Conservation (phyloP, 2,888 invertebrate genomes). For the Philopedon plagiatum region DNA sequence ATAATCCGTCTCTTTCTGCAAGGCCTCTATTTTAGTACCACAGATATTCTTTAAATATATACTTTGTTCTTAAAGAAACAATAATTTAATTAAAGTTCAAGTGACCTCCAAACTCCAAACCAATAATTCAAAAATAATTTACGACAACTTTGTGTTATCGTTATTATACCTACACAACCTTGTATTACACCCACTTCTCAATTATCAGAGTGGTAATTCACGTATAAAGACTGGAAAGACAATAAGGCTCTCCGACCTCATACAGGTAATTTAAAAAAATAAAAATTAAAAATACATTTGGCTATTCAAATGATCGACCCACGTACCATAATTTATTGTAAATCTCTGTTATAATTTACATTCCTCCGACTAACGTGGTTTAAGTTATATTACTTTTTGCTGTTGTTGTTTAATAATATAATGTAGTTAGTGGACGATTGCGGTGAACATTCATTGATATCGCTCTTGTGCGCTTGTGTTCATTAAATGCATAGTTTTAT, state of each 20-base stretch:
- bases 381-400: too few relatives aligned
- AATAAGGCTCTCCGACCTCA: background rate
- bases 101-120: background rate
- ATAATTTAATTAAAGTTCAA: constrained; percentile 2
- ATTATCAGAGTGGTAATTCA: constrained; percentile 10
- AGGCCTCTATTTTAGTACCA: too few relatives aligned
- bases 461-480: too few relatives aligned
- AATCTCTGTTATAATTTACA: too few relatives aligned
- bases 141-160: constrained; percentile 8
- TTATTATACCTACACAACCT: constrained; percentile 9
- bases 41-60: too few relatives aligned
- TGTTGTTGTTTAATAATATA: too few relatives aligned
- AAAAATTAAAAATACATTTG: constrained; percentile 2
- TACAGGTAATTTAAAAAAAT: background rate
- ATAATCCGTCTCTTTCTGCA: too few relatives aligned
- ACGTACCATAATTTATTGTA: background rate
- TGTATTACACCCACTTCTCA: constrained; percentile 15
- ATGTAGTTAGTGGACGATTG: too few relatives aligned
- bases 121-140: constrained; percentile 10
- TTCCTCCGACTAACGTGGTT: too few relatives aligned
- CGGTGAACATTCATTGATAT: too few relatives aligned
- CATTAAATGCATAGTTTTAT: too few relatives aligned
- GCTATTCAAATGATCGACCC: background rate
- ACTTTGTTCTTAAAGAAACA: too few relatives aligned
- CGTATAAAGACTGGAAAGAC: background rate